Base-by-base conservation (phyloP, 2,797 vertebrate genomes). In the Psittacula echo region DNA sequence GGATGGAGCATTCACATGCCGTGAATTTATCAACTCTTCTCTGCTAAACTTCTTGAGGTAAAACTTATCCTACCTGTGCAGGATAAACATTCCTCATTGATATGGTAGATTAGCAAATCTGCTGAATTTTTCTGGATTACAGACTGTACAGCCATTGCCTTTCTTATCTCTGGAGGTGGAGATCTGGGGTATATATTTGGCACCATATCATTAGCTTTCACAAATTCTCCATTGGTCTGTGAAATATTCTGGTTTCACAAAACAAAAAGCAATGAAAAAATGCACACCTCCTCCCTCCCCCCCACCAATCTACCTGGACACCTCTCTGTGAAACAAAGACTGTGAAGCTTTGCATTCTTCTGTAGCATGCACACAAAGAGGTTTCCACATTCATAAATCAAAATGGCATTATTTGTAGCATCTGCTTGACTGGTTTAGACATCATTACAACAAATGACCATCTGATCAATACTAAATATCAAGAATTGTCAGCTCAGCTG, bases 21-120 rank as follows among this genome's bases (percentile, higher is more conserved):
- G 62, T 87, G 81, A 94, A 92, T 84, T 91, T 93, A 95, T 94
- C 87, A 96, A 5, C 79, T 93, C 14, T 39, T 89, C 48, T 89
- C 39, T 60, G 39, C 26, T 81, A 81, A 89, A 82, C 47, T 72
- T 80, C 74, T 74, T 30, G 29, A 94, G 75, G 67, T 89, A 95
- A 92, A 94, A 41, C 34, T 68, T 34, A 91, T 94, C 76, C 73
- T 51, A 3, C 10, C 29, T 47, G 34, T 75, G 72, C 89, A 66
- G 61, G 87, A 84, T 81, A 76, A 78, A 74, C 56, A 34, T 77
- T 88, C 48, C 42, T 29, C 3, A 1, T 44, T 92, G 78, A 89
- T 29, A 41, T 8, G 34, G 58, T 64, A 86, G 72, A 30, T 73
- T 70, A 80, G 77, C 23, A 54, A 81, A 56, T 21, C 68, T 50